Evolutionary conservation across 1,140 invertebrate species (phyloP).

Genomic region (fruit fly (Drosophila melanogaster)): DNA sequence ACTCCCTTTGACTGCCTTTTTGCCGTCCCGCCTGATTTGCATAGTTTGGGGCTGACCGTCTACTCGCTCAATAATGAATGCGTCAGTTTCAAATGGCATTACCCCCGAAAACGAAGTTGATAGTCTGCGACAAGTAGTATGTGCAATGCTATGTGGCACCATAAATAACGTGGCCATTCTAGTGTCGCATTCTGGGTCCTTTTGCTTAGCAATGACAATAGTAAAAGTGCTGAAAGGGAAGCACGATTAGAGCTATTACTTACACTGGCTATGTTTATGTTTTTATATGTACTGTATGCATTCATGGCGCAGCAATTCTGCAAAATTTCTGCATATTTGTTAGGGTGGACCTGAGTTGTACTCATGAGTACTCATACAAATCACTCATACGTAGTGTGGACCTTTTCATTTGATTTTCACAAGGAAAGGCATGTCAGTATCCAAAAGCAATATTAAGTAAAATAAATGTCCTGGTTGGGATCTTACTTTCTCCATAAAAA

Average conservation of each 20-base stretch:
- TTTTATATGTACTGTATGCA: constrained; percentile 6
- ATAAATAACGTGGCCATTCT: background rate
- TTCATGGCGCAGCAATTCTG: constrained; percentile 17
- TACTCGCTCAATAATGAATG: constrained; percentile 6
- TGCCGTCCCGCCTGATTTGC: background rate
- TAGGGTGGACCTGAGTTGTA: constrained; percentile 7
- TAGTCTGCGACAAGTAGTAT: background rate
- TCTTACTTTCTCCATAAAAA: constrained; percentile 14
- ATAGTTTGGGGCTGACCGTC: constrained; percentile 12
- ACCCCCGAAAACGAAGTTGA: constrained; percentile 13
- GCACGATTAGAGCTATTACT: constrained; percentile 8
- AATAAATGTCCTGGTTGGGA: background rate
- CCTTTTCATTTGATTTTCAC: background rate
- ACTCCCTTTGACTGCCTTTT: constrained; percentile 1
- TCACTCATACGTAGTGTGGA: constrained; percentile 17
- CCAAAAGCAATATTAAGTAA: background rate
- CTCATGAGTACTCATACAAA: background rate
- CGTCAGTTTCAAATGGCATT: constrained; percentile 8
- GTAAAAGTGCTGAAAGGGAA: constrained; percentile 3
- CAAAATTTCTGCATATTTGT: constrained; percentile 15
- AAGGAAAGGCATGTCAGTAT: background rate
- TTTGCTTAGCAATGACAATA: constrained; percentile 10
- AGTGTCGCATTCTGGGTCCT: background rate
- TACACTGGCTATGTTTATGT: constrained; percentile 8
- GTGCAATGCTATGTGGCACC: background rate